Base-by-base conservation (phyloP, 2,113 vertebrate genomes). In the Psilopsiagon aurifrons region DNA sequence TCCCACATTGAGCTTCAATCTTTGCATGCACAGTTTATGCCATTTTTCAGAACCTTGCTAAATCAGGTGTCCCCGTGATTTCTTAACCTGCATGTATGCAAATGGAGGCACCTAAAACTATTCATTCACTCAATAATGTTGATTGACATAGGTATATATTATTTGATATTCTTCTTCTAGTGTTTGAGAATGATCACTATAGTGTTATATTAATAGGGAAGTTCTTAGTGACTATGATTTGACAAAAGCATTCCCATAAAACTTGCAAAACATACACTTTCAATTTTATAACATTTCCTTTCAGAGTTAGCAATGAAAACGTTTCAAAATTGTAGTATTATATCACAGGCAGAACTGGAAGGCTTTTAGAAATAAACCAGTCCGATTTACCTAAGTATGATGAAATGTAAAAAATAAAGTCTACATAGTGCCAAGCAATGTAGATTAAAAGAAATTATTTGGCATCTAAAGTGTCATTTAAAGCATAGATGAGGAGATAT, bases 401-500 rank as follows among this genome's bases (percentile, higher is more conserved):
- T 64, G 74, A 92, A 94, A 89, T 64, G 23, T 44, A 92, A 96
- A 80, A 93, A 86, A 80, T 71, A 93, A 93, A 71, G 64, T 37
- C 11, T 84, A 17, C 46, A 75, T 67, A 79, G 35, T 82, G 57
- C 86, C 66, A 86, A 92, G 77, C 12, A 86, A 46, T 69, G 37
- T 60, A 91, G 80, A 96, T 89, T 71, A 92, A 69, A 91, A 81
- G 28, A 86, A 94, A 91, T 66, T 84, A 75, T 91, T 94, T 81
- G 57, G 37, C 74, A 75, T 86, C 47, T 92, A 77, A 91, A 90
- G 13, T 90, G 47, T 71, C 43, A 62, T 92, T 96, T 96, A 75
- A 90, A 92, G 55, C 80, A 54, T 8, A 84, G 57, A 75, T n/a
- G 59, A 95, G 49, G 47, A 93, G 37, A 68, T 27, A 84, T 74